phyloP scores from a whole-genome alignment of 2,888 invertebrate genomes.

The Rhagium mordax region DNA sequence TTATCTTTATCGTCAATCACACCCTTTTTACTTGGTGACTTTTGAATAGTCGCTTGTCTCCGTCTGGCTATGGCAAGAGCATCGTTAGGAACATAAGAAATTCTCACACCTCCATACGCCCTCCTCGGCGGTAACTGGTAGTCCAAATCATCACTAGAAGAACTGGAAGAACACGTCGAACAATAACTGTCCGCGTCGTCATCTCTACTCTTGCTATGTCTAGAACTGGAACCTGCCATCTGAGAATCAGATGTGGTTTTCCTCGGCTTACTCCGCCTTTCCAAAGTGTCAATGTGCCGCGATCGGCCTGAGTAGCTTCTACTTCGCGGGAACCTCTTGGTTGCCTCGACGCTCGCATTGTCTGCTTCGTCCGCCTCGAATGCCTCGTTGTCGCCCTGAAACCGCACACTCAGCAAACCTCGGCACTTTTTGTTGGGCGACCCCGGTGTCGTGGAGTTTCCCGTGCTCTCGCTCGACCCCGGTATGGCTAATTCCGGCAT shows the following conservation, averaged over 20 bases:
- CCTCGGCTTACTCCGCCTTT: slow-evolving; percentile 60
- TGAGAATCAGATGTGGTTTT: slow-evolving; percentile 66
- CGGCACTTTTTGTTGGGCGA: slow-evolving; percentile 67
- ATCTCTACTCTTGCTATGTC: slow-evolving; percentile 71
- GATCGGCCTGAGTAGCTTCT: slow-evolving; percentile 73
- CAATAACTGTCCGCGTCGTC: slow-evolving; percentile 87
- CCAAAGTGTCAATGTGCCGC: slow-evolving; percentile 62
- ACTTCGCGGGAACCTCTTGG: slow-evolving; percentile 70
- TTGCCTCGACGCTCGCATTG: slow-evolving; percentile 61
- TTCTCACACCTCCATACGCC: slow-evolving; percentile 90
- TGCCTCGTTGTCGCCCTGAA: slow-evolving; percentile 72
- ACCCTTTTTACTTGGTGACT: slow-evolving; percentile 65
- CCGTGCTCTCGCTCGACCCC: slow-evolving; percentile 57
- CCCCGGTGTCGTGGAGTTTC: slow-evolving; percentile 64
- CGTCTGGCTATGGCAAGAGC: slow-evolving; percentile 87
- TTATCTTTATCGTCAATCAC: slow-evolving; percentile 78
- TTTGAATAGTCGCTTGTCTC: slow-evolving; percentile 71
- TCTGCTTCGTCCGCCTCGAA: slow-evolving; percentile 69
- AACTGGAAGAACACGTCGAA: slow-evolving; percentile 90
- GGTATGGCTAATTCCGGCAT: slow-evolving; percentile 76
- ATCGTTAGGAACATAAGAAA: slow-evolving; percentile 95
- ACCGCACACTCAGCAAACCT: slow-evolving; percentile 71
- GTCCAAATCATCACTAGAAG: slow-evolving; percentile 90
- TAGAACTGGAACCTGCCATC: slow-evolving; percentile 55
- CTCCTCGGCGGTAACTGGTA: slow-evolving; percentile 88